Evolutionary conservation across 1,140 invertebrate species (phyloP), one percentile per base, ranked within the genome.

Genomic region (Pseudomyrmex cubaensis): DNA sequence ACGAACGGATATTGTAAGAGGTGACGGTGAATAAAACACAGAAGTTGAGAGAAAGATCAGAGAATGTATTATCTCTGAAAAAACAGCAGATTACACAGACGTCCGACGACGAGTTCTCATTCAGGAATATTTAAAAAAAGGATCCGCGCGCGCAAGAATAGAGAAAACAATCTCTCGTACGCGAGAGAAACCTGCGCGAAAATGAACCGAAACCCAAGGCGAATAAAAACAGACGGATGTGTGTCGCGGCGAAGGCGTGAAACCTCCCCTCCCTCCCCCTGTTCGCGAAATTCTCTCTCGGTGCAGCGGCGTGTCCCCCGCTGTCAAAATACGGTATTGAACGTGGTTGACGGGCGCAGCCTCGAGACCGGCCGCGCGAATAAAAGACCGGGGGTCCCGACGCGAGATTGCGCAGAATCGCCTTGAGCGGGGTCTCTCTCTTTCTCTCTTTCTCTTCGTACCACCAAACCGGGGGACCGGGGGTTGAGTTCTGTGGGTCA

Each of bases 321-420:
- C 91, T 94, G 93, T 94, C 93, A 94, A 94, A 94, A 94, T 94
- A 94, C 75, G 80, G 59, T 89, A 92, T 93, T 93, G 89, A 93
- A 74, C 56, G 35, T 48, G 80, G 62, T 87, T 93, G 93, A 94
- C 92, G 91, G 91, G 90, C 67, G 80, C 83, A 89, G 72, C 64
- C 69, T 59, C 87, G 82, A 82, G 85, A 86, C 73, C 88, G 83
- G 82, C 74, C 59, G 35, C 35, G 35, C 35, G 69, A 87, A 90
- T 85, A 92, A 90, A 90, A 75, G 59, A 12, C 46, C 64, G 15
- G 69, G n/a, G 69, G n/a, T 9, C 67, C 20, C 48, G 52, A 84
- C 89, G 80, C 78, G 64, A 67, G 75, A 44, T 52, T 46, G 17
- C 62, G 72, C n/a, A 83, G 83, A 90, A 89, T 89, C 73, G 76